Conservation (phyloP, 2,113 vertebrate species). For the Ictalurus furcatus region DNA sequence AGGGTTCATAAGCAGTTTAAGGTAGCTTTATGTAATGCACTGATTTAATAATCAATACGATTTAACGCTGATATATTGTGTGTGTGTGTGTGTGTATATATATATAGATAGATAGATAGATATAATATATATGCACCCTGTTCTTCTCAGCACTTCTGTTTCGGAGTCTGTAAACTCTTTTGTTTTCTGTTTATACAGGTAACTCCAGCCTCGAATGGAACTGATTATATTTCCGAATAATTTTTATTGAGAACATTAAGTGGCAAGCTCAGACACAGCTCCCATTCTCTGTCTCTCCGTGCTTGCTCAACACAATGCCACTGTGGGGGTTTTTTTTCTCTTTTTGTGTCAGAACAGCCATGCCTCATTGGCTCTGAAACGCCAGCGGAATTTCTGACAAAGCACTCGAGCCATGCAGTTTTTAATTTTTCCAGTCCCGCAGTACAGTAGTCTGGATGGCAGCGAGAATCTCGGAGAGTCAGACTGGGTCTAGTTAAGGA, state of each 20-base stretch:
- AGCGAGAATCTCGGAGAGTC: constrained; percentile 7
- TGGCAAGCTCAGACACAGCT: constrained; percentile 25
- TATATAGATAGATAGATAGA: too few species aligned
- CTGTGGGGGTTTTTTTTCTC: neutral
- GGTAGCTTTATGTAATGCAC: constrained; percentile 80
- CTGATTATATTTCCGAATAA: constrained; percentile 10
- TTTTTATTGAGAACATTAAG: constrained; percentile 22
- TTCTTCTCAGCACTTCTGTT: neutral
- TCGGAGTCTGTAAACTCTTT: constrained; percentile 52
- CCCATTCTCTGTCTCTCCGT: constrained; percentile 2
- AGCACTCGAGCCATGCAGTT: neutral
- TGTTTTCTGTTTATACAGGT: neutral
- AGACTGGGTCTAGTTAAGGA: constrained; percentile 38
- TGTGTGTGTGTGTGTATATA: too few species aligned
- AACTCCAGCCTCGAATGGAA: constrained; percentile 41
- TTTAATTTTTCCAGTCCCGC: constrained; percentile 13
- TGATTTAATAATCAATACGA: constrained; percentile 72
- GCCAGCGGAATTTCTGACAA: constrained; percentile 32
- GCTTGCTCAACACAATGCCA: constrained; percentile 5
- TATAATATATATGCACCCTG: neutral
- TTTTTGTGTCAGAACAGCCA: neutral
- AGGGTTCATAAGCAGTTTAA: constrained; percentile 88
- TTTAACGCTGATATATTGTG: constrained; percentile 40
- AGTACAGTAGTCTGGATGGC: constrained; percentile 20
- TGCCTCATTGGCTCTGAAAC: neutral